Percentiles rank a stretch among this genome's conserved stretches.
phyloP scores from a whole-genome alignment of 2,113 vertebrate genomes.

The Trogon melanurus region DNA sequence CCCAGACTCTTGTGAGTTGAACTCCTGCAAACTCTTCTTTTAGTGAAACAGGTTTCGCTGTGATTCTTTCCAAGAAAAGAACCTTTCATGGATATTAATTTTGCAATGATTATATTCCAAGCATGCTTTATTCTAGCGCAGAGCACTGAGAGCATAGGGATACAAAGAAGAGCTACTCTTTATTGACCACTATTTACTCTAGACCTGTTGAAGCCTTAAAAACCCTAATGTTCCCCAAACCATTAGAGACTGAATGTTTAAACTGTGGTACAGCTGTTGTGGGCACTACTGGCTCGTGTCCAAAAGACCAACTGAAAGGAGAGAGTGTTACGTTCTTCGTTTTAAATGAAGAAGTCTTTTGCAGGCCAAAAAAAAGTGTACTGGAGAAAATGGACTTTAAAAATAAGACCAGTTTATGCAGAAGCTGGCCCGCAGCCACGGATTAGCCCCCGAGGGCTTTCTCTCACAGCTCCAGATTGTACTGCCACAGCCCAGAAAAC shows the following conservation, averaged over 20 bases:
- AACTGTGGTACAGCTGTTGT: slow-evolving; percentile 75
- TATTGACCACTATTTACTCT: slow-evolving; percentile 69
- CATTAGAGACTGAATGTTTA: slow-evolving; percentile 69
- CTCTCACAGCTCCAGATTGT: slow-evolving; percentile 59
- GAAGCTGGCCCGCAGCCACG: slow-evolving; percentile 62
- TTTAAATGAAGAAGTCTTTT: slow-evolving; percentile 76
- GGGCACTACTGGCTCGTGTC: slow-evolving; percentile 61
- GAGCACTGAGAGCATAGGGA: not conserved
- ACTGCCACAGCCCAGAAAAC: not conserved
- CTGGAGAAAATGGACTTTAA: slow-evolving; percentile 65
- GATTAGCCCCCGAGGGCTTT: slow-evolving; percentile 52
- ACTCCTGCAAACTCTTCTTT: slow-evolving; percentile 8
- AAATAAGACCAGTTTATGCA: slow-evolving; percentile 72
- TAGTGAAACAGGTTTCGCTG: not conserved
- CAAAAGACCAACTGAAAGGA: slow-evolving; percentile 68
- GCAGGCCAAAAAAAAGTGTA: slow-evolving; percentile 65
- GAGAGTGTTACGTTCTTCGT: slow-evolving; percentile 68
- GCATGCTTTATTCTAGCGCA: slow-evolving; percentile 31
- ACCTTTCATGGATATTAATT: slow-evolving; percentile 22
- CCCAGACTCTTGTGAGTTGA: not conserved
- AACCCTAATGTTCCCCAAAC: slow-evolving; percentile 69
- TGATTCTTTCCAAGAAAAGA: not conserved
- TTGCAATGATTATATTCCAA: slow-evolving; percentile 30
- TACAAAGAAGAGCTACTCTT: slow-evolving; percentile 67
- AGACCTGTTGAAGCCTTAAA: slow-evolving; percentile 69